Evolutionary conservation across 2,113 vertebrate genomes (phyloP).

Genomic region (Leptodactylus fuscus): DNA sequence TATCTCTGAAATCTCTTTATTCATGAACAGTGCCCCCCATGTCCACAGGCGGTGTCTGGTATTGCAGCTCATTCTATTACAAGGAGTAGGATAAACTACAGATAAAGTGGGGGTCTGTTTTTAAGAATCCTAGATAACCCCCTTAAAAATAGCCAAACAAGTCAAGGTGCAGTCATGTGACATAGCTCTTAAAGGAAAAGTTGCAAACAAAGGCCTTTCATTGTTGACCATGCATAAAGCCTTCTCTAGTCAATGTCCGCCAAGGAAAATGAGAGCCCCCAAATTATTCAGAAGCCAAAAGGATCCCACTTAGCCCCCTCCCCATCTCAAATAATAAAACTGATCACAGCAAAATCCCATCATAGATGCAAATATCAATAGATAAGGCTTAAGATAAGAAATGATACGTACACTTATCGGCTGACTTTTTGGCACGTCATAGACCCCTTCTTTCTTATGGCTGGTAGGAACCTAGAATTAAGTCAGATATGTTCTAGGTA

Average conservation of each 20-base stretch:
- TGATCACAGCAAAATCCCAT: neutral
- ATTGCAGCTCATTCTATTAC: neutral
- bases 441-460: constrained; percentile 99
- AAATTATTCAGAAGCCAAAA: too few relatives aligned
- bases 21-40: neutral
- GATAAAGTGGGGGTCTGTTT: neutral
- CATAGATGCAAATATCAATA: neutral
- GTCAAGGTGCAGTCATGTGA: neutral
- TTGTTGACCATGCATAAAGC: neutral
- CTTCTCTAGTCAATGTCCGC: neutral
- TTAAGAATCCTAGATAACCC: neutral
- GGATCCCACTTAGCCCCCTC: neutral
- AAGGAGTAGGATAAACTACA: neutral
- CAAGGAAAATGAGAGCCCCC: neutral
- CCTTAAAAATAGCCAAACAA: neutral
- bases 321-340: neutral
- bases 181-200: neutral
- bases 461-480: constrained; percentile 92
- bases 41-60: neutral
- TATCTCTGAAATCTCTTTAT: neutral
- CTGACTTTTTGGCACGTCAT: constrained; percentile 99
- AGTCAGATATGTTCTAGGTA: constrained; percentile 33
- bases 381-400: constrained; percentile 51
- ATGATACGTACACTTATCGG: constrained; percentile 95
- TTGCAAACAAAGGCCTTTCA: neutral